Evolutionary conservation across 1,140 invertebrate species (phyloP).

Genomic region (Plodia interpunctella): DNA sequence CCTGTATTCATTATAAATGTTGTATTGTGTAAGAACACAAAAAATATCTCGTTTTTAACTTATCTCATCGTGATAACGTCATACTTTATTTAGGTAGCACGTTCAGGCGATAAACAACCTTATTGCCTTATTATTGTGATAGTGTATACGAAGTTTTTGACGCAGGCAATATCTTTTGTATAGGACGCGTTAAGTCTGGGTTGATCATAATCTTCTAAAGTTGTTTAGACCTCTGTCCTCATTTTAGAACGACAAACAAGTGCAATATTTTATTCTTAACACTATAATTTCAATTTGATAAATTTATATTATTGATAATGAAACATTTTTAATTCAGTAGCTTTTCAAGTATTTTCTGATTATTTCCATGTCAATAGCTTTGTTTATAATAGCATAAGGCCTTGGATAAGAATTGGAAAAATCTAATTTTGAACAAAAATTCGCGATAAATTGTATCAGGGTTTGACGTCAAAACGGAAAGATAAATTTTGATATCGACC

Average conservation of each 20-base stretch:
- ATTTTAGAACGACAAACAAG: too few relatives aligned
- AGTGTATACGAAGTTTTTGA: neutral
- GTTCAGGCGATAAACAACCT: neutral
- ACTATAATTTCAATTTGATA: too few relatives aligned
- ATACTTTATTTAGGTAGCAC: constrained; percentile 9
- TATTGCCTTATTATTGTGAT: neutral
- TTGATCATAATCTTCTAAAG: constrained; percentile 3
- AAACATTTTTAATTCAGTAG: too few relatives aligned
- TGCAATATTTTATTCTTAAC: too few relatives aligned
- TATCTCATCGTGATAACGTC: constrained; percentile 11
- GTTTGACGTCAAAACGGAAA: neutral
- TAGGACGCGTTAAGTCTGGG: neutral
- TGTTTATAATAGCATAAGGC: too few relatives aligned
- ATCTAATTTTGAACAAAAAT: neutral
- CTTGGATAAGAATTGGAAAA: neutral
- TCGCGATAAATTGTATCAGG: neutral
- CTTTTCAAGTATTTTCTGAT: too few relatives aligned
- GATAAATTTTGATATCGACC: neutral
- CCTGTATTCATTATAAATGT: neutral
- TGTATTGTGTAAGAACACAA: constrained; percentile 3
- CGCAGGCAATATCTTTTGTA: too few relatives aligned
- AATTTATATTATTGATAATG: too few relatives aligned
- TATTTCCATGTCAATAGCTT: too few relatives aligned
- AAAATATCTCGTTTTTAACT: constrained; percentile 11
- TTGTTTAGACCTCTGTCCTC: neutral